Percentiles rank a stretch among this genome's conserved stretches.
These are phyloP conservation scores for Dioctria linearis DNA, from an alignment of 2,888 invertebrate species.

Conservation along the genomic window DNA sequence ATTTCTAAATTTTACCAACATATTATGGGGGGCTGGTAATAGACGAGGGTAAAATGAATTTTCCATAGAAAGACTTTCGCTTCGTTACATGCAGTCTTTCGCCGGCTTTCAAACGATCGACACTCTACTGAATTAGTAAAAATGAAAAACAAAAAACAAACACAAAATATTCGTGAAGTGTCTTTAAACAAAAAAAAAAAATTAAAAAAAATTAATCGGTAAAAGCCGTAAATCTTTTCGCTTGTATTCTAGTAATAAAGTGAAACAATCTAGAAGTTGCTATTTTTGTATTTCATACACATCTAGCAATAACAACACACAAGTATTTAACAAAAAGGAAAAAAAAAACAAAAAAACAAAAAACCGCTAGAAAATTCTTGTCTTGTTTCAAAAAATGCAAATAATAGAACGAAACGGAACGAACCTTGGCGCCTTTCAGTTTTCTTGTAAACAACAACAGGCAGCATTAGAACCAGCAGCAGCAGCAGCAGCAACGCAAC, in stretches of 20 bases:
- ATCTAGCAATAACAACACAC: neutral
- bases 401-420: conserved; percentile 22
- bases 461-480: neutral
- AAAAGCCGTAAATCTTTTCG: too few relatives aligned
- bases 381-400: neutral
- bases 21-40: neutral
- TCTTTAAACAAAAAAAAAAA: too few relatives aligned
- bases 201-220: too few relatives aligned
- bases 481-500: too few relatives aligned
- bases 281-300: too few relatives aligned
- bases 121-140: neutral
- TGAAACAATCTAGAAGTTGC: neutral
- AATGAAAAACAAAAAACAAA: neutral
- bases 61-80: conserved; percentile 22
- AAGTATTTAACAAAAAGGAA: neutral
- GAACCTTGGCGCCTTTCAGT: conserved; percentile 47
- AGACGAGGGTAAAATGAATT: conserved; percentile 41
- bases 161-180: neutral
- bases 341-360: neutral
- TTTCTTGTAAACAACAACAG: conserved; percentile 37
- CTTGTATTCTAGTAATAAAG: neutral
- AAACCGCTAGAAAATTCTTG: conserved; percentile 13
- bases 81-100: conserved; percentile 28
- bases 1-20: conserved; percentile 23
- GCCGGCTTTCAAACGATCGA: conserved; percentile 45